Conservation (phyloP, 2,797 vertebrate species). For the Monodelphis domestica region DNA sequence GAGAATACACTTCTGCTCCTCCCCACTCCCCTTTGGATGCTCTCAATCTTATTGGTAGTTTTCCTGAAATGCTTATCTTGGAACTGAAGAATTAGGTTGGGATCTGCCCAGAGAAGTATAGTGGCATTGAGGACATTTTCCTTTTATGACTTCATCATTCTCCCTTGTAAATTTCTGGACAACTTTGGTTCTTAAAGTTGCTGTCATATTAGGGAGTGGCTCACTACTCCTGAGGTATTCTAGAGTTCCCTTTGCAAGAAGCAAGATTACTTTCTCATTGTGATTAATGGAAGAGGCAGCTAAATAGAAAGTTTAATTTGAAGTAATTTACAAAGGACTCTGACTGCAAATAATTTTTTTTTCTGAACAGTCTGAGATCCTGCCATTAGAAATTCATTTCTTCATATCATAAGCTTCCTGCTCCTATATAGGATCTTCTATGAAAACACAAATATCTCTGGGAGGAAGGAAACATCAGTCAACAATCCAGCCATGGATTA, state of each 20-base stretch:
- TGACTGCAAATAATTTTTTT: background rate
- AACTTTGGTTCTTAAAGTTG: background rate
- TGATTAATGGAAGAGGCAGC: constrained; percentile 45
- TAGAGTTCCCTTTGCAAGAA: constrained; percentile 9
- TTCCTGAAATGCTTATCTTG: background rate
- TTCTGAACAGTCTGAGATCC: constrained; percentile 29
- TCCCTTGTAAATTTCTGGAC: background rate
- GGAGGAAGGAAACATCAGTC: background rate
- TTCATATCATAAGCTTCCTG: constrained; percentile 37
- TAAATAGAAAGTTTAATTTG: constrained; percentile 29
- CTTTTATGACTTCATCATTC: constrained; percentile 58
- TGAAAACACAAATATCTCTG: background rate
- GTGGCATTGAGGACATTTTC: constrained; percentile 11
- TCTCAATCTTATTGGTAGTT: background rate
- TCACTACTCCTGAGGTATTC: constrained; percentile 15
- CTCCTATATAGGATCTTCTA: background rate
- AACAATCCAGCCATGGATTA: background rate
- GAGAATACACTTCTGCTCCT: background rate
- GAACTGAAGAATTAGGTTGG: background rate
- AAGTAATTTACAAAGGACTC: background rate
- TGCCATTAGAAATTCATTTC: constrained; percentile 45
- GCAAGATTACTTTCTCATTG: constrained; percentile 55
- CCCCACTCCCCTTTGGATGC: background rate
- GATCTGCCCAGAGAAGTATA: no score
- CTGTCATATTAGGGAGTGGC: background rate